Evolutionary conservation across 2,888 invertebrate species (phyloP).

Genomic region (Hydraecia micacea): DNA sequence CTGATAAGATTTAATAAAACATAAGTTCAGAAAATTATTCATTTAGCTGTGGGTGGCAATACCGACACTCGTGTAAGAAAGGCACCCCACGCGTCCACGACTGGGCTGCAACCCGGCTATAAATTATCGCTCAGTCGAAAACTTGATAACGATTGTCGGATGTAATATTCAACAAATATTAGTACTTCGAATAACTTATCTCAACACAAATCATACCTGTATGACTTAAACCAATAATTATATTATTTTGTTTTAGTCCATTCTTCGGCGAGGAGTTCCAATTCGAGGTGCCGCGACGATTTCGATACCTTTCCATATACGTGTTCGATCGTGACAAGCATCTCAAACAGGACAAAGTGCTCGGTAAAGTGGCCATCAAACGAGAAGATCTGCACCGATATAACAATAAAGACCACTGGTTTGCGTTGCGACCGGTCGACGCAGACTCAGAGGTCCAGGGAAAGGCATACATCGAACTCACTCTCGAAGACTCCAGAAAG

Average conservation of each 20-base stretch:
- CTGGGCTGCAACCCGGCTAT: constrained; percentile 69
- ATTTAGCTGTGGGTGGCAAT: constrained; percentile 69
- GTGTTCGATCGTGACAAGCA: constrained; percentile 96
- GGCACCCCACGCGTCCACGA: constrained; percentile 74
- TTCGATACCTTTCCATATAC: constrained; percentile 96
- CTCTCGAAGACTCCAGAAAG: constrained; percentile 91
- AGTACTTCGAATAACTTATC: constrained; percentile 68
- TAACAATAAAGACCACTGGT: constrained; percentile 98
- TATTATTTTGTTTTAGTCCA: constrained; percentile 91
- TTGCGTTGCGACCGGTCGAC: constrained; percentile 95
- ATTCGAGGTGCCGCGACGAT: constrained; percentile 97
- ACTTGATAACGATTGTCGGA: constrained; percentile 75
- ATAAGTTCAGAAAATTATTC: constrained; percentile 46
- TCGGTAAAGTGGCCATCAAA: constrained; percentile 95
- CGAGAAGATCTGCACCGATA: constrained; percentile 96
- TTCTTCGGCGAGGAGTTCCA: constrained; percentile 98
- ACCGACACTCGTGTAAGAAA: constrained; percentile 70
- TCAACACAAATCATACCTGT: constrained; percentile 63
- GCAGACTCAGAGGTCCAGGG: constrained; percentile 97
- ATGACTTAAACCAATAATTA: constrained; percentile 2
- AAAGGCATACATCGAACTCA: constrained; percentile 96
- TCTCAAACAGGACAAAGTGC: constrained; percentile 95
- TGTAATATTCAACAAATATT: constrained; percentile 71
- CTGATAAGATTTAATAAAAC: constrained; percentile 7
- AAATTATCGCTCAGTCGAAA: constrained; percentile 74